Conservation (phyloP, 2,113 vertebrate genomes). For the Cyphomyrus plagiostoma region DNA sequence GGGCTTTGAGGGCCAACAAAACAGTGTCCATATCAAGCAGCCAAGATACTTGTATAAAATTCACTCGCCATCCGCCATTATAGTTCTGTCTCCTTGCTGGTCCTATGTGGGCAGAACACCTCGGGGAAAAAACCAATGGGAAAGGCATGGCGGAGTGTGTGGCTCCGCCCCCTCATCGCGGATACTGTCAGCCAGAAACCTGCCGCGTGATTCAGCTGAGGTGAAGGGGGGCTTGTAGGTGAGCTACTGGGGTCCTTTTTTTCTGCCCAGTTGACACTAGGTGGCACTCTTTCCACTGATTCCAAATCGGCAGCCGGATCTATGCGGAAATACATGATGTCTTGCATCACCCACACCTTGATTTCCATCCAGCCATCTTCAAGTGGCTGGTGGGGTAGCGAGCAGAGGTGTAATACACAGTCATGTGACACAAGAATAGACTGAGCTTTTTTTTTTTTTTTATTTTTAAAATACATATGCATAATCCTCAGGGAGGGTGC, state of each 20-base stretch:
- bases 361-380: not conserved
- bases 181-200: not conserved
- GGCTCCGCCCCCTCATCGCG: not conserved
- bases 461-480: not conserved
- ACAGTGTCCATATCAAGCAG: not conserved
- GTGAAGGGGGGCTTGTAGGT: not conserved
- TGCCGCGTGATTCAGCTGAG: not conserved
- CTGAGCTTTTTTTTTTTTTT: not conserved
- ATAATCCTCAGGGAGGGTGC: not conserved
- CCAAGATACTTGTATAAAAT: not conserved
- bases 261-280: not conserved
- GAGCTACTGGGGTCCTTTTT: not conserved
- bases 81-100: not conserved
- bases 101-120: not conserved
- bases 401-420: not conserved
- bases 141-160: not conserved
- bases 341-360: slow-evolving; percentile 10
- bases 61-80: not conserved
- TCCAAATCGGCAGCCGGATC: not conserved
- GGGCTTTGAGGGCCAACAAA: not conserved
- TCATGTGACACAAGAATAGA: not conserved
- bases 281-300: slow-evolving; percentile 12
- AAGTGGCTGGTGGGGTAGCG: not conserved
- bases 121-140: not conserved
- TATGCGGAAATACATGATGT: not conserved